These are phyloP conservation scores for Sussaba pulchella DNA, from an alignment of 2,888 invertebrate species.

Conservation along the genomic window DNA sequence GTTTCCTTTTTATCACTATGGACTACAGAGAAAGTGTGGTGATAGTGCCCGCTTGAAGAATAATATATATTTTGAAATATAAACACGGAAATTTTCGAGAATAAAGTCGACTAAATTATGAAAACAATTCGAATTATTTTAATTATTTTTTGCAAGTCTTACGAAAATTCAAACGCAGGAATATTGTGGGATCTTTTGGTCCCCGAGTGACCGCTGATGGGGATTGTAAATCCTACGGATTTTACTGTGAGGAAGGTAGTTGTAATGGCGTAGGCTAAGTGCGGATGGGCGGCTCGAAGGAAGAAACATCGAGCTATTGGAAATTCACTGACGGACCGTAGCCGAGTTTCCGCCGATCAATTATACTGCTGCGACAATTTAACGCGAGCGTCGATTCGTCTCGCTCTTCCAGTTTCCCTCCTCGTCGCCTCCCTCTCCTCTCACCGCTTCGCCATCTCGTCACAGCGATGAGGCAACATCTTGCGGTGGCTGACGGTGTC, in stretches of 20 bases:
- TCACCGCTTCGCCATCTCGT: constrained; percentile 36
- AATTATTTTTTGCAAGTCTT: no score
- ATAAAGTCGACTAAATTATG: no score
- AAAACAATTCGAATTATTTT: no score
- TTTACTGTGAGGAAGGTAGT: not conserved
- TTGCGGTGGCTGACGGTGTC: constrained; percentile 61
- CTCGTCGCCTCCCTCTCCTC: constrained; percentile 6
- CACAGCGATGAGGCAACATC: constrained; percentile 58
- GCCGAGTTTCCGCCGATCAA: constrained; percentile 54
- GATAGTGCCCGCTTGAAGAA: no score
- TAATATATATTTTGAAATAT: no score
- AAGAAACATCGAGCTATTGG: constrained; percentile 17
- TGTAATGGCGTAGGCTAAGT: constrained; percentile 19
- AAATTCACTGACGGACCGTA: constrained; percentile 44
- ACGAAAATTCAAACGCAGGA: no score
- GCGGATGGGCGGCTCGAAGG: not conserved
- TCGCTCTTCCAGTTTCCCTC: constrained; percentile 28
- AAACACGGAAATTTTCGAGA: no score
- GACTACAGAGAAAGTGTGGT: no score
- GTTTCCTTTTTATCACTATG: no score
- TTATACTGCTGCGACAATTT: constrained; percentile 57
- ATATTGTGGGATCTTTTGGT: no score
- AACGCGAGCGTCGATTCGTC: constrained; percentile 57
- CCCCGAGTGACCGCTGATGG: no score
- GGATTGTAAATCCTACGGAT: not conserved